Percentiles rank a stretch among this genome's conserved stretches.
These are phyloP conservation scores for Auanema sp. DNA, from an alignment of 2,888 invertebrate species.

Conservation along the genomic window DNA sequence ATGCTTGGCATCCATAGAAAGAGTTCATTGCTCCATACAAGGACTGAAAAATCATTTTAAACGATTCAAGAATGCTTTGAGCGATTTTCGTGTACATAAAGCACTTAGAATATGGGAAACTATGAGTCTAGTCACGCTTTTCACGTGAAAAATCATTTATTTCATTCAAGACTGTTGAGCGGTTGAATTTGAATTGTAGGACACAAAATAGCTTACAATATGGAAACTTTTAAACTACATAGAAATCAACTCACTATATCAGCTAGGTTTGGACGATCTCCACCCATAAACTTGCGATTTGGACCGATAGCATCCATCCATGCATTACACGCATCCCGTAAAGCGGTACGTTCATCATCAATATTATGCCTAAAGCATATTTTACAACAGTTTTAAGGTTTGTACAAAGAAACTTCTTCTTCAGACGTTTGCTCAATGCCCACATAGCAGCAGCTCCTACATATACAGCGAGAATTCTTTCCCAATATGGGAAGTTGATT, in stretches of 20 bases:
- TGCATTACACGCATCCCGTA: constrained; percentile 83
- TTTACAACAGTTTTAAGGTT: background rate
- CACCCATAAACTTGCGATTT: constrained; percentile 81
- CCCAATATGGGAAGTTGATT: constrained; percentile 82
- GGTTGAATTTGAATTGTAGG: no score
- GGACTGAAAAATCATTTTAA: constrained; percentile 29
- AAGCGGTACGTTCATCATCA: constrained; percentile 81
- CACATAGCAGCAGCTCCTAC: constrained; percentile 92
- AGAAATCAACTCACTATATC: constrained; percentile 74
- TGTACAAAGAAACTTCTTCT: constrained; percentile 72
- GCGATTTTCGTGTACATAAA: no score
- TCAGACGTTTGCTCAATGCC: constrained; percentile 83
- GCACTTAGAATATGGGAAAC: no score
- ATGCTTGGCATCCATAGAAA: constrained; percentile 57
- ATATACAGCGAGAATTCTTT: constrained; percentile 83
- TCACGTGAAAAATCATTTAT: no score
- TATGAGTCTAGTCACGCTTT: no score
- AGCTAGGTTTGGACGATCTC: constrained; percentile 81
- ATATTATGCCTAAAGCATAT: constrained; percentile 74
- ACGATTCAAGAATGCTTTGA: no score
- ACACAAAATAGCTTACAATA: no score
- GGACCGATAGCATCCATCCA: constrained; percentile 76
- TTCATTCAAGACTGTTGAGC: no score
- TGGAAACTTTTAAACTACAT: no score
- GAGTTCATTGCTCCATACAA: constrained; percentile 61